These are phyloP conservation scores for Eupithecia vulgata DNA, from an alignment of 2,888 invertebrate species.

Conservation along the genomic window DNA sequence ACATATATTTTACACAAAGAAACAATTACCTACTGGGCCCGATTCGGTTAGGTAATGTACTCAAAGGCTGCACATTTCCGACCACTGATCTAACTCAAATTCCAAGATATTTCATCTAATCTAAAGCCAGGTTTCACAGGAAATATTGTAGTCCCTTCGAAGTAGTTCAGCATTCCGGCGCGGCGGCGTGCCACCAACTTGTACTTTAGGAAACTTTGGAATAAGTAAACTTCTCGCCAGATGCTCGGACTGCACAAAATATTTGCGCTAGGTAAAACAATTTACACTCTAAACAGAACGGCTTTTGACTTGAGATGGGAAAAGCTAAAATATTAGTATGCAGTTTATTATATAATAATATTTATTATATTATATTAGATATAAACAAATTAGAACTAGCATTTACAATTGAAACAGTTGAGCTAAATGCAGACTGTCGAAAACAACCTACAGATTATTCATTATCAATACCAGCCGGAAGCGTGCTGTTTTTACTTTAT, in stretches of 20 bases:
- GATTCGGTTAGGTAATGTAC: background rate
- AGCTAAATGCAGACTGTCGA: no score
- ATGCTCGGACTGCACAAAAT: constrained; percentile 40
- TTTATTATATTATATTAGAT: no score
- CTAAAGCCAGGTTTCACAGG: constrained; percentile 15
- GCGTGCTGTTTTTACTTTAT: no score
- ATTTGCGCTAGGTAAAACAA: constrained; percentile 25
- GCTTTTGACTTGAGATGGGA: no score
- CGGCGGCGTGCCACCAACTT: constrained; percentile 36
- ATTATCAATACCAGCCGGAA: no score
- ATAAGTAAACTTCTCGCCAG: constrained; percentile 44
- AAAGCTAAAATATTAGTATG: no score
- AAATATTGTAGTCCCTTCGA: constrained; percentile 38
- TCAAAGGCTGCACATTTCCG: background rate
- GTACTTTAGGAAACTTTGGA: constrained; percentile 38
- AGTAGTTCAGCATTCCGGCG: constrained; percentile 41
- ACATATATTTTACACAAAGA: no score
- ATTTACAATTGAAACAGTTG: no score
- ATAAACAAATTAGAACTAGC: no score
- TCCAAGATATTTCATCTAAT: background rate
- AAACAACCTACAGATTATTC: no score
- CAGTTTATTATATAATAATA: no score
- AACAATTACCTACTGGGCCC: background rate
- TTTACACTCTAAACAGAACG: background rate
- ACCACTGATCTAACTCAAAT: background rate